Evolutionary conservation across 2,113 vertebrate species (phyloP).

Genomic region (Elgaria multicarinata): DNA sequence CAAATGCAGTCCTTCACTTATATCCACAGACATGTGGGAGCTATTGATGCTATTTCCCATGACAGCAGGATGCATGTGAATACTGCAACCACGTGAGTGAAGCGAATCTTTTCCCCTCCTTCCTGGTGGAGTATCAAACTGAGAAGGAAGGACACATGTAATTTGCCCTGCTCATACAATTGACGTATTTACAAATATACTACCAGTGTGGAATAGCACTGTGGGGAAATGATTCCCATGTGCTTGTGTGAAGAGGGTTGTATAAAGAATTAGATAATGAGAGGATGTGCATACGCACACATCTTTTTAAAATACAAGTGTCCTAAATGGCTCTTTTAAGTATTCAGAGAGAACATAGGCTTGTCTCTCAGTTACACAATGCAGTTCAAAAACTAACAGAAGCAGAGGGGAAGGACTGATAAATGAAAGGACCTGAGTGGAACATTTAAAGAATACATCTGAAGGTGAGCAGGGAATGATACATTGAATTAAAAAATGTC

Average conservation of each 20-base stretch:
- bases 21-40: not conserved
- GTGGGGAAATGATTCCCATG: not conserved
- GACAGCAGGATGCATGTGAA: not conserved
- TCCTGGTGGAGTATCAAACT: not conserved
- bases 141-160: not conserved
- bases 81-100: not conserved
- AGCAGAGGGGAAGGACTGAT: not conserved
- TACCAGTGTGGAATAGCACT: not conserved
- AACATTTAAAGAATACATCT: not conserved
- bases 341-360: not conserved
- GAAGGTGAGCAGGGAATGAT: slow-evolving; percentile 52
- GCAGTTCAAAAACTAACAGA: not conserved
- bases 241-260: not conserved
- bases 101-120: not conserved
- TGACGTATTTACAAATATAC: not conserved
- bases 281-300: not conserved
- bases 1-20: not conserved
- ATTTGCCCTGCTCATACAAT: not conserved
- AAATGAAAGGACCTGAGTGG: not conserved
- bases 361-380: not conserved
- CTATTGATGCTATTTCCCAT: not conserved
- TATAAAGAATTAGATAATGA: not conserved
- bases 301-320: not conserved
- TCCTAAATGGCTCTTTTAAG: not conserved
- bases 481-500: slow-evolving; percentile 51